These are phyloP conservation scores for Monomorium pharaonis DNA, from an alignment of 1,140 invertebrate genomes.

Conservation along the genomic window DNA sequence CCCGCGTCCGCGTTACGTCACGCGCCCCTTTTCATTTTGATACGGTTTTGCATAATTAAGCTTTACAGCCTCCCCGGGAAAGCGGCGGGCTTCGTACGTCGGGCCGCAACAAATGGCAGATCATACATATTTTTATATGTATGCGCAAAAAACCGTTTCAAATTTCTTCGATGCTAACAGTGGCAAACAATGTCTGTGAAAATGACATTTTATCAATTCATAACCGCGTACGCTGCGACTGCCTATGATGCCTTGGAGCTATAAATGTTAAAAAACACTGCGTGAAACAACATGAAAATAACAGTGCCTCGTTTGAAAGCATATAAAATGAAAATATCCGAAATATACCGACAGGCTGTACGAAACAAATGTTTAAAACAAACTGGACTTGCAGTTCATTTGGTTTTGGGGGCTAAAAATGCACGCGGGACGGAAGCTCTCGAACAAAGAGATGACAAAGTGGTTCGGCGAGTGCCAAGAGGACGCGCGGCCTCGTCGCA, in stretches of 20 bases:
- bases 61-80: not conserved
- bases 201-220: conserved; percentile 58
- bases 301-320: conserved; percentile 31
- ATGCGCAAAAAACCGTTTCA: conserved; percentile 14
- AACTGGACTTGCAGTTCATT: conserved; percentile 30
- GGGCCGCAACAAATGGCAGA: not conserved
- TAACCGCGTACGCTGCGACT: conserved; percentile 13
- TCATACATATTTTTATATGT: conserved; percentile 14
- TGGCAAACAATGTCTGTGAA: conserved; percentile 35
- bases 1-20: not conserved
- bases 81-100: not conserved
- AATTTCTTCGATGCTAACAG: conserved; percentile 36
- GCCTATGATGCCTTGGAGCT: conserved; percentile 22
- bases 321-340: conserved; percentile 48
- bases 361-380: conserved; percentile 40
- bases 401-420: conserved; percentile 29
- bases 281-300: conserved; percentile 33
- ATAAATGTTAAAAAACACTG: conserved; percentile 49
- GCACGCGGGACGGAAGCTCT: conserved; percentile 35
- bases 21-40: not conserved
- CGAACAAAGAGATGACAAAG: conserved; percentile 45
- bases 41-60: conserved; percentile 20
- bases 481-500: not conserved
- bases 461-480: conserved; percentile 38
- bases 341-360: conserved; percentile 42